phyloP scores from a whole-genome alignment of 2,113 vertebrate genomes.

The Limnothrissa miodon region DNA sequence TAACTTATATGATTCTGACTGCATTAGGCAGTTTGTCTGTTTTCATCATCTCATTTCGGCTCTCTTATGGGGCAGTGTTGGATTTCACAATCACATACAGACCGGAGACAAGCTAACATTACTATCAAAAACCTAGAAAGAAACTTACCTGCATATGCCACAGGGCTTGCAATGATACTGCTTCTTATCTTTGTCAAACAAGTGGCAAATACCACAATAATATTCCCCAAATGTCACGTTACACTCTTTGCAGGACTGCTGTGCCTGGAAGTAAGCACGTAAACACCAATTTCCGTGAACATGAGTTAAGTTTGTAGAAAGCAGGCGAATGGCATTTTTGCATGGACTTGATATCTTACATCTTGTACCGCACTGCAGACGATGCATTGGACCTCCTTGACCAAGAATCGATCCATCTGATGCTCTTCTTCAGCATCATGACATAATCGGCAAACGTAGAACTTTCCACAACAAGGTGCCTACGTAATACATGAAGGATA shows the following conservation, averaged over 20 bases:
- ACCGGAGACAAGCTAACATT: neutral
- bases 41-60: too few species aligned
- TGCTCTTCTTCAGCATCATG: constrained; percentile 86
- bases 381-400: constrained; percentile 83
- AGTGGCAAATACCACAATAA: constrained; percentile 88
- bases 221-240: constrained; percentile 86
- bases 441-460: constrained; percentile 90
- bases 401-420: constrained; percentile 86
- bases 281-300: neutral
- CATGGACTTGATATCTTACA: constrained; percentile 60
- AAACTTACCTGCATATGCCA: constrained; percentile 89
- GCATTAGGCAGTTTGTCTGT: too few species aligned
- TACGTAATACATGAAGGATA: constrained; percentile 50
- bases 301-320: neutral
- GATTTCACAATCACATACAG: neutral
- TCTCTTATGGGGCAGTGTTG: neutral
- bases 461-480: constrained; percentile 92
- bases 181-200: constrained; percentile 93
- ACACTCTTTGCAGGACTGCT: constrained; percentile 83
- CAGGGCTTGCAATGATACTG: constrained; percentile 91
- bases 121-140: too few species aligned
- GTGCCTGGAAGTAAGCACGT: constrained; percentile 73
- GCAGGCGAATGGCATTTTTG: neutral
- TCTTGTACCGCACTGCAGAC: constrained; percentile 79
- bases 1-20: too few species aligned